phyloP scores from a whole-genome alignment of 2,113 vertebrate genomes.

The Poeciliopsis prolifica region DNA sequence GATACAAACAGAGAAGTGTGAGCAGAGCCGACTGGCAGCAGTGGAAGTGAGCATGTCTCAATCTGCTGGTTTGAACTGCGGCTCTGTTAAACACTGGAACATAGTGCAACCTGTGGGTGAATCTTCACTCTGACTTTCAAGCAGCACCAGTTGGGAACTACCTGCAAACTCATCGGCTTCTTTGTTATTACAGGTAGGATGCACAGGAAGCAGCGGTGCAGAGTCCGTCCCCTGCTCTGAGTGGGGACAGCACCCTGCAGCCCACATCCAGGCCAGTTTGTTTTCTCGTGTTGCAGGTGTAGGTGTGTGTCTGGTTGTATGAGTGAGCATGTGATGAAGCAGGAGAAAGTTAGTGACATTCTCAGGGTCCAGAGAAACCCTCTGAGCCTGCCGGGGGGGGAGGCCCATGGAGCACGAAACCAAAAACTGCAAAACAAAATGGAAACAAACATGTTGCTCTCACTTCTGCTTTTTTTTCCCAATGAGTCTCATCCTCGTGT shows the following conservation, averaged over 20 bases:
- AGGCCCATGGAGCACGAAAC: conserved; percentile 61
- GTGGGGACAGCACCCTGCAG: conserved; percentile 56
- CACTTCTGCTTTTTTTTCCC: conserved; percentile 23
- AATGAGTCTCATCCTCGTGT: conserved; percentile 1
- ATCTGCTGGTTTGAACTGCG: background rate
- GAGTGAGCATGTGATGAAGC: conserved; percentile 4
- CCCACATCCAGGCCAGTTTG: conserved; percentile 7
- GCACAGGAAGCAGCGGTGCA: background rate
- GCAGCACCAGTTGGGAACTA: background rate
- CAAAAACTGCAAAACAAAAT: conserved; percentile 50
- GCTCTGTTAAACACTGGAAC: background rate
- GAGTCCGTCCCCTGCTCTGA: conserved; percentile 6
- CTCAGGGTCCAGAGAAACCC: conserved; percentile 46
- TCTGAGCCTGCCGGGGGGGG: conserved; percentile 25
- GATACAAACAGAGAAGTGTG: too few species aligned
- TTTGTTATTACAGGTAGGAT: background rate
- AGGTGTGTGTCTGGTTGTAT: conserved; percentile 15
- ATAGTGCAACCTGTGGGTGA: background rate
- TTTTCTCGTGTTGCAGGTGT: conserved; percentile 11
- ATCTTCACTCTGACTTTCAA: background rate
- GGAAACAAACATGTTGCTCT: conserved; percentile 38
- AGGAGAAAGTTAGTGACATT: conserved; percentile 51
- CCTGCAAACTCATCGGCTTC: background rate
- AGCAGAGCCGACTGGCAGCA: too few species aligned
- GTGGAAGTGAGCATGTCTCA: background rate